phyloP scores from a whole-genome alignment of 2,888 invertebrate genomes.

The Liopterus haemorrhoidalis region DNA sequence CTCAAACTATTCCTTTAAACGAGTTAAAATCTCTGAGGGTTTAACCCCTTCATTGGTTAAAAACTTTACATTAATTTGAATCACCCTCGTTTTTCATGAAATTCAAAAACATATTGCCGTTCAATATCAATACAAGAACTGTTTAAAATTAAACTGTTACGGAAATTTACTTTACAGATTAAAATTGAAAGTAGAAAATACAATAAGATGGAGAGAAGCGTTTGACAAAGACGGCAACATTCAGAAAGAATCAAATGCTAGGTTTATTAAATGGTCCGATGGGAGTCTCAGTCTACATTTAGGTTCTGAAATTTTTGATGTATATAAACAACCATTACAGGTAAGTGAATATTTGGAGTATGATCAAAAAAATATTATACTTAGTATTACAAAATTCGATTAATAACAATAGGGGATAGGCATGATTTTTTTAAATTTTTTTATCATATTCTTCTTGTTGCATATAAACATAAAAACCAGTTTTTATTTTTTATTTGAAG shows the following conservation, averaged over 20 bases:
- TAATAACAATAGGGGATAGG: too few relatives aligned
- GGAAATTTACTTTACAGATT: conserved; percentile 59
- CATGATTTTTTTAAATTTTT: too few relatives aligned
- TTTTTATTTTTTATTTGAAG: too few relatives aligned
- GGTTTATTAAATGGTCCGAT: conserved; percentile 96
- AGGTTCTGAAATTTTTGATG: conserved; percentile 96
- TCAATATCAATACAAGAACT: not conserved
- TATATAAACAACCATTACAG: conserved; percentile 87
- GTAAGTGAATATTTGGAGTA: conserved; percentile 38
- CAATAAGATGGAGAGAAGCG: conserved; percentile 86
- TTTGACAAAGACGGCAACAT: conserved; percentile 78
- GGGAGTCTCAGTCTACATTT: conserved; percentile 95
- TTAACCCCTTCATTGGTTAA: too few relatives aligned
- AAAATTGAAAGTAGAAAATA: conserved; percentile 94
- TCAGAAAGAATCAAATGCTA: conserved; percentile 86
- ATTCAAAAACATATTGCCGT: too few relatives aligned
- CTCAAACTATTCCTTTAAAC: too few relatives aligned
- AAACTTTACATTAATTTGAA: too few relatives aligned
- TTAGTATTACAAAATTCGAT: too few relatives aligned
- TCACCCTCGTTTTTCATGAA: too few relatives aligned
- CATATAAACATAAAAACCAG: too few relatives aligned
- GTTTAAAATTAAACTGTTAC: not conserved
- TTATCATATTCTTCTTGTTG: too few relatives aligned
- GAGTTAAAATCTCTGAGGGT: too few relatives aligned
- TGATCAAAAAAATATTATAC: not conserved